Evolutionary conservation across 2,888 invertebrate genomes (phyloP).

Genomic region (Cephalotes varians): DNA sequence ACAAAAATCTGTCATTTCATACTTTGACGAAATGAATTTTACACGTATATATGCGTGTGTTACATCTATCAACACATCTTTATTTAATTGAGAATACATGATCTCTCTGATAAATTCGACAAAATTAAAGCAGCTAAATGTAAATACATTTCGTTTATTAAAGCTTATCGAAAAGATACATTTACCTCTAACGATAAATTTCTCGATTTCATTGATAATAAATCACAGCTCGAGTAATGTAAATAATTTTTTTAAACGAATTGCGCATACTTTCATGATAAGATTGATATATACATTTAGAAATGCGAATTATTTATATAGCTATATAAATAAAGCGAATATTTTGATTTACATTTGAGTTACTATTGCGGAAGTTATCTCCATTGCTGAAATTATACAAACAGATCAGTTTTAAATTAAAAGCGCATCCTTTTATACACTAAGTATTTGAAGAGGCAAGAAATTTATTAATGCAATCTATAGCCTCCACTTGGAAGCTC

Average conservation of each 20-base stretch:
- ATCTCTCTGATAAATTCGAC: background rate
- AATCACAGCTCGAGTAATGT: background rate
- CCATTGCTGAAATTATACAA: background rate
- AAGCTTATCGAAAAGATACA: background rate
- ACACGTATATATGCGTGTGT: background rate
- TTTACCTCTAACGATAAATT: background rate
- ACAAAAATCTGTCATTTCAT: background rate
- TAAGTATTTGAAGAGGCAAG: conserved; percentile 1
- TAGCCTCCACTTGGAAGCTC: conserved; percentile 1
- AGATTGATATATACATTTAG: background rate
- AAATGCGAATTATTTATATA: background rate
- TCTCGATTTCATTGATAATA: background rate
- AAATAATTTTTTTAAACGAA: background rate
- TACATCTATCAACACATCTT: background rate
- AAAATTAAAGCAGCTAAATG: background rate
- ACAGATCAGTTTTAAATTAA: conserved; percentile 35
- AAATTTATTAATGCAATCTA: conserved; percentile 45
- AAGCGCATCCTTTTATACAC: conserved; percentile 1
- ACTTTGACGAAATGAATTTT: background rate
- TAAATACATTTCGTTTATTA: background rate
- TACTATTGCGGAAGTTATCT: background rate
- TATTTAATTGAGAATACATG: background rate
- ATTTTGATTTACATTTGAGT: background rate
- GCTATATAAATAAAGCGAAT: background rate
- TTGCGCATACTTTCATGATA: background rate